Evolutionary conservation across 2,888 invertebrate species (phyloP).

Genomic region (Epirrhoe tristata): DNA sequence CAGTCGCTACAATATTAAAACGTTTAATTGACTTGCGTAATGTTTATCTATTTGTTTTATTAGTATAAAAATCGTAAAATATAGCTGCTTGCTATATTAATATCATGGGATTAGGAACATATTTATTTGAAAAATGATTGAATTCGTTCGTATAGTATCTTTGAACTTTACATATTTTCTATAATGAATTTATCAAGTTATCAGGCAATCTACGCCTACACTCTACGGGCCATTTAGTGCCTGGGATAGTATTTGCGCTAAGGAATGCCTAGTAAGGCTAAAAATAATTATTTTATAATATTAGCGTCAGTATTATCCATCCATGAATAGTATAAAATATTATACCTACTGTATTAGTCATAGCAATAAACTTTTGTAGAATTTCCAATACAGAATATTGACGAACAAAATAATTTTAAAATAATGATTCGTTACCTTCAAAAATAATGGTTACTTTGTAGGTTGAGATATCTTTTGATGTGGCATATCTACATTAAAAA

Average conservation of each 20-base stretch:
- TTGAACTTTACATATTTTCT: too few relatives aligned
- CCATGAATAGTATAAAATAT: too few relatives aligned
- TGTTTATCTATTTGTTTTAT: slow-evolving; percentile 20
- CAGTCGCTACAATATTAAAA: slow-evolving; percentile 42
- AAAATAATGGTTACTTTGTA: not conserved
- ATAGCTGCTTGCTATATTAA: not conserved
- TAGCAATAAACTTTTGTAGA: too few relatives aligned
- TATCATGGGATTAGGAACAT: not conserved
- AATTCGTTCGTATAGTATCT: not conserved
- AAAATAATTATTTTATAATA: too few relatives aligned
- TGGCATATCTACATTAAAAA: not conserved
- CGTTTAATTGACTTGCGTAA: slow-evolving; percentile 39
- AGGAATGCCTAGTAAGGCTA: too few relatives aligned
- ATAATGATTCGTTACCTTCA: not conserved
- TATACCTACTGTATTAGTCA: too few relatives aligned
- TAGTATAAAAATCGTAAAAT: not conserved
- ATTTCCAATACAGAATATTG: too few relatives aligned
- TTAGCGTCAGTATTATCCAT: too few relatives aligned
- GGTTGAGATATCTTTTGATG: not conserved
- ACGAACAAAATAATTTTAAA: not conserved
- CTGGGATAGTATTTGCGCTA: too few relatives aligned
- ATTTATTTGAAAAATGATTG: not conserved
- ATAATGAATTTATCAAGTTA: too few relatives aligned
- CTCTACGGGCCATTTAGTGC: too few relatives aligned
- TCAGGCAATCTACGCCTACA: too few relatives aligned